Conservation (phyloP, 2,797 vertebrate species). For the Mus caroli region DNA sequence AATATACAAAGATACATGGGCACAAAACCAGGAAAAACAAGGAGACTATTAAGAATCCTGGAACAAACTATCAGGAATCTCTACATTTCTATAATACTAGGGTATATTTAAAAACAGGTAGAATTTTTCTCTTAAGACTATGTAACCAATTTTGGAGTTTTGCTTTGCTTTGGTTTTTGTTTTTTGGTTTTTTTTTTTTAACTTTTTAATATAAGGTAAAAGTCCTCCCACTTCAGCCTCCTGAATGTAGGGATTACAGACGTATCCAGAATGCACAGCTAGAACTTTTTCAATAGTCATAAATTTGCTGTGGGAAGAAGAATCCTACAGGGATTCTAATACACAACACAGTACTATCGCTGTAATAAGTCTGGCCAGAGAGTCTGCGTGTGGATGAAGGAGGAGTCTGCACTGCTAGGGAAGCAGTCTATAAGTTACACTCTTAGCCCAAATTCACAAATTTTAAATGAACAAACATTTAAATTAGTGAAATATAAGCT, state of each 20-base stretch:
- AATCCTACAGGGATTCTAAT: neutral
- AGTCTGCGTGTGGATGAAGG: neutral
- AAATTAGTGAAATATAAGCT: conserved; percentile 27
- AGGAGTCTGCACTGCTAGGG: neutral
- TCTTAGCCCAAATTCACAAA: neutral
- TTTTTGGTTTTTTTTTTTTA: neutral
- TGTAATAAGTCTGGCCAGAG: neutral
- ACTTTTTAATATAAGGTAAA: neutral
- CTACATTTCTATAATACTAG: neutral
- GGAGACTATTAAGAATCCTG: neutral
- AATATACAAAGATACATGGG: neutral
- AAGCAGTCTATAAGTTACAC: neutral
- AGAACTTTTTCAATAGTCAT: neutral
- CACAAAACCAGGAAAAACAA: neutral
- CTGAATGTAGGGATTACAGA: neutral
- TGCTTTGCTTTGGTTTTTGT: too few relatives aligned
- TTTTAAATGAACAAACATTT: neutral
- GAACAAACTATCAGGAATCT: neutral
- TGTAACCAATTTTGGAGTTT: neutral
- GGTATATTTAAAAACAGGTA: conserved; percentile 29
- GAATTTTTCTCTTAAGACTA: neutral
- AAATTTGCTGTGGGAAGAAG: neutral
- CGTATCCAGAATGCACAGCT: neutral
- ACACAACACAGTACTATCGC: neutral
- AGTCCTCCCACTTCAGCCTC: neutral